phyloP scores from a whole-genome alignment of 2,113 vertebrate genomes.

The Phaethornis superciliosus region DNA sequence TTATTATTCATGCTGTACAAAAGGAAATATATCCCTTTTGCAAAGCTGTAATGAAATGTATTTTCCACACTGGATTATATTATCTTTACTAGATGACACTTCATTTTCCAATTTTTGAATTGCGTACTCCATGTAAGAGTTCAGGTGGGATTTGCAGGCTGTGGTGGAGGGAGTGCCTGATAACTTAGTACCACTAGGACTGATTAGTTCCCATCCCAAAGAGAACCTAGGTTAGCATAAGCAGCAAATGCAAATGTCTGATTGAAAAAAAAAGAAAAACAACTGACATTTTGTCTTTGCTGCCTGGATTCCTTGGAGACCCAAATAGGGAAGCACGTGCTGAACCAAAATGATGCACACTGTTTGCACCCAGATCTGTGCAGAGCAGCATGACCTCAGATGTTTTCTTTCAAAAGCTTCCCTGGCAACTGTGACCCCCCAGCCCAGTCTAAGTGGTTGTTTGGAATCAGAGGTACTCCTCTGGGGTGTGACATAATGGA shows the following conservation, averaged over 20 bases:
- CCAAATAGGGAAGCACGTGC: background rate
- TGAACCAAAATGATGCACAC: background rate
- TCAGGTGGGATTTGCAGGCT: background rate
- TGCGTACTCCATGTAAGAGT: background rate
- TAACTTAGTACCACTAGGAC: background rate
- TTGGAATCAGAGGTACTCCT: background rate
- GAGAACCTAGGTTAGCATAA: background rate
- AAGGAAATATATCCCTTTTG: background rate
- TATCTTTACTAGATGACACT: background rate
- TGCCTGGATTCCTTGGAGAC: background rate
- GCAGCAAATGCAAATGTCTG: background rate
- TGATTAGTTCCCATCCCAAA: background rate
- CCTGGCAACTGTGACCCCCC: background rate
- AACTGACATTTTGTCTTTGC: background rate
- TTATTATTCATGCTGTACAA: background rate
- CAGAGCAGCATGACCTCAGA: background rate
- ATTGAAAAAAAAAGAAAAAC: background rate
- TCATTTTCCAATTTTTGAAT: background rate
- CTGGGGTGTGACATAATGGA: background rate
- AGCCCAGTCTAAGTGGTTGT: background rate
- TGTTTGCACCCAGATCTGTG: rapidly evolving
- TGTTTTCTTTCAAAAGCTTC: background rate
- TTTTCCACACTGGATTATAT: background rate
- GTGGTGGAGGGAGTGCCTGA: background rate
- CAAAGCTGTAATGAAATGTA: background rate